Evolutionary conservation across 2,888 invertebrate species (phyloP), one percentile per base, ranked within the genome.

Genomic region (Tanytarsus gracilentus): DNA sequence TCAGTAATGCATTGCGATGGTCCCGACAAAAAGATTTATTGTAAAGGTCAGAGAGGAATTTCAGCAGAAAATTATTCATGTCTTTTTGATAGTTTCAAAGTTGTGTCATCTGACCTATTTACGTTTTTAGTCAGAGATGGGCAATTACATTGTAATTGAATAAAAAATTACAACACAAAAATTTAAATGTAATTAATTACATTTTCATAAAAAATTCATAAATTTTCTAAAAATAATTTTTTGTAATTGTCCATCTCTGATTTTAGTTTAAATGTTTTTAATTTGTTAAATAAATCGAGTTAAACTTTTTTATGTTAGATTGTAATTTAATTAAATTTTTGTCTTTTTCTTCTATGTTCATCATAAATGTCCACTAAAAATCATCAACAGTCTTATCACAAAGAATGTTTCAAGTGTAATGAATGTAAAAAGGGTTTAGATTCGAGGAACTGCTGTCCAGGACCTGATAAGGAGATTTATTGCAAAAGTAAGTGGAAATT

Each of bases 381-480:
- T n/a, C 9, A 78, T 77, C 79, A 79, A 76, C 76, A 88, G 87
- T 83, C 79, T 74, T 92, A 89, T 88, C 92, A 92, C 82, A 90
- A 78, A 81, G 87, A 88, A 79, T 93, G 92, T 80, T 93, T 85
- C 85, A 92, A 91, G 79, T 92, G 92, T 80, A 88, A 82, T 73
- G 82, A 84, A 68, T 93, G 92, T 79, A 77, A 79, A 69, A 92
- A 90, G 79, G 80, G 87, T 72, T 81, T 93, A 79, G 91, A 93
- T 79, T 92, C 92, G 66, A 83, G 87, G 71, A 88, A 86, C 78
- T 89, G 88, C 79, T 91, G 91, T 76, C 93, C 92, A 77, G 95
- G 90, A 70, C 88, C 94, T 69, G 92, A 95, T 75, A 89, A 88
- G 80, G 89, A 95, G 73, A 90, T 95, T 79, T 96, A 92, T 79